Evolutionary conservation across 2,113 vertebrate species (phyloP).

Genomic region (Hippopotamus amphibius): DNA sequence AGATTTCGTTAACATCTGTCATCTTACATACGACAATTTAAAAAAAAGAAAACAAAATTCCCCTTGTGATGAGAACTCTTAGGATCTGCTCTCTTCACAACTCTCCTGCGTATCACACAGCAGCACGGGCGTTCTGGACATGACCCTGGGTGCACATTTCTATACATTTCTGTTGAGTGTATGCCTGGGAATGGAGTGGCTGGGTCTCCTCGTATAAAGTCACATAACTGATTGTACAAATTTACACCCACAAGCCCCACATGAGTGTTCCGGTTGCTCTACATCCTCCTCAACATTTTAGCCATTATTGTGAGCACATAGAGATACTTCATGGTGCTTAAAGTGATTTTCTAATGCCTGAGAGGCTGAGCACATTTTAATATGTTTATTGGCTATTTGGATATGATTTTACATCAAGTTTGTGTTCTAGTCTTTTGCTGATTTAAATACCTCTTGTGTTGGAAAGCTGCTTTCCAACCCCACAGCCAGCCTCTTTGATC

Average conservation of each 20-base stretch:
- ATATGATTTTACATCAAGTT: neutral
- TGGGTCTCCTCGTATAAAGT: neutral
- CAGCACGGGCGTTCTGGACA: no score
- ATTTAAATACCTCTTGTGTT: neutral
- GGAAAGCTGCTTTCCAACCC: neutral
- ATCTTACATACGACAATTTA: neutral
- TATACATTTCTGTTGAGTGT: neutral
- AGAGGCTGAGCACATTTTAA: neutral
- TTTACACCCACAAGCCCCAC: neutral
- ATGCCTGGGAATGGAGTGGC: neutral
- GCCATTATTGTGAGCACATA: neutral
- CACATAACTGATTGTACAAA: neutral
- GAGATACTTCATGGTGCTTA: neutral
- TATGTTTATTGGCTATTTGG: neutral
- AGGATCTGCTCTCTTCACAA: neutral
- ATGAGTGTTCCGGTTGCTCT: neutral
- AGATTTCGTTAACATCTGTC: neutral
- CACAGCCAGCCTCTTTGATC: neutral
- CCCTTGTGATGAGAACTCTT: neutral
- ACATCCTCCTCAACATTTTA: neutral
- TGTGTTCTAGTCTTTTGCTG: neutral
- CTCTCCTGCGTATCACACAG: neutral
- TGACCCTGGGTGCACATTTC: neutral
- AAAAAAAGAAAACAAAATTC: neutral
- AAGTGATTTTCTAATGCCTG: neutral